A percentile compares a stretch with the other conserved stretches of the same genome.
Evolutionary conservation across 2,888 invertebrate genomes (phyloP).

Genomic region (Himalopsyche anomala): DNA sequence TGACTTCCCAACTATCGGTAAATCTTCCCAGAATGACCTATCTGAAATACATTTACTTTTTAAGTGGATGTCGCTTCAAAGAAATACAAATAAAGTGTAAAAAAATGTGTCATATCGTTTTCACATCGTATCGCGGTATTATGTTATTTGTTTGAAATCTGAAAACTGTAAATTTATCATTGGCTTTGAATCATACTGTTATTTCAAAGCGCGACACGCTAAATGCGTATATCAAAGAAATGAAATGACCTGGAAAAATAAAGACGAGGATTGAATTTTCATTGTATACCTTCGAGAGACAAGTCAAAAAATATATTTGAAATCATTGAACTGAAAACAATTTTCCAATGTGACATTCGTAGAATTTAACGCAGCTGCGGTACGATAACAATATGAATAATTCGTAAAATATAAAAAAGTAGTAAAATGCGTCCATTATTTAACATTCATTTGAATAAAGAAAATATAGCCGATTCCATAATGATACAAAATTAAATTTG

Average conservation of each 20-base stretch:
- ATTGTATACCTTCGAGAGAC: neutral
- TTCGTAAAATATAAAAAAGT: no score
- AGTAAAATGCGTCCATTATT: no score
- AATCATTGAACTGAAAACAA: neutral
- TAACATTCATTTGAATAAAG: no score
- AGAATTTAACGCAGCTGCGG: neutral
- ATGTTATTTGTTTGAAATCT: neutral
- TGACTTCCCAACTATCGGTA: no score
- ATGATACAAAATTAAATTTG: no score
- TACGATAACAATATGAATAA: neutral
- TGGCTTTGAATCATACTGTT: conserved; percentile 5
- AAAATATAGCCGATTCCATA: no score
- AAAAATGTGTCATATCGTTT: no score
- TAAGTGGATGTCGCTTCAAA: no score
- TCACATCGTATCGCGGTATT: no score
- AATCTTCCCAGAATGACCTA: no score
- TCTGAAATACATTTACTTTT: no score
- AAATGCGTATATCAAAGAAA: neutral
- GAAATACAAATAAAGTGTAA: no score
- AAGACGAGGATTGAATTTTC: neutral
- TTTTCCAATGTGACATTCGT: neutral
- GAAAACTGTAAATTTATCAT: neutral
- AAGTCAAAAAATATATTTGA: conserved; percentile 20
- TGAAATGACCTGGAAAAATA: conserved; percentile 31
- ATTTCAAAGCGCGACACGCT: neutral